These are phyloP conservation scores for Regulus satrapa DNA, from an alignment of 2,113 vertebrate genomes.

Conservation along the genomic window DNA sequence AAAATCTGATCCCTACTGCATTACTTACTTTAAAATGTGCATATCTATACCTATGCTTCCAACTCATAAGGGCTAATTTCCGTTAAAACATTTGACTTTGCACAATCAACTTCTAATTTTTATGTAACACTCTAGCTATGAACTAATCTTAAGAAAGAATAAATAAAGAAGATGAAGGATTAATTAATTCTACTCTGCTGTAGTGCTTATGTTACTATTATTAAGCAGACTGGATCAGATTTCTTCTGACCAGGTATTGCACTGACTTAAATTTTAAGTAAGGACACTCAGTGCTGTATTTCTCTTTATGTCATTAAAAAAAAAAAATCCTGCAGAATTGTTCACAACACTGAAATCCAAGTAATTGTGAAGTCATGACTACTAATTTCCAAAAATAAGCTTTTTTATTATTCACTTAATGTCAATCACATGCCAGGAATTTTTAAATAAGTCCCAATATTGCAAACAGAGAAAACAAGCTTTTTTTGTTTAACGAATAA, in stretches of 20 bases:
- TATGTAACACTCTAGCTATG: neutral
- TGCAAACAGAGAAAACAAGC: constrained; percentile 41
- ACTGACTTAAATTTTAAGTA: neutral
- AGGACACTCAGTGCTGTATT: neutral
- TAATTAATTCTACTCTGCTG: neutral
- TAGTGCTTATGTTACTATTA: neutral
- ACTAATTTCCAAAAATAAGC: constrained; percentile 46
- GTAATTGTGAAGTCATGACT: constrained; percentile 26
- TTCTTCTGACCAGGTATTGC: neutral
- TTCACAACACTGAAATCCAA: constrained; percentile 1
- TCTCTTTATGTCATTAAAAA: neutral
- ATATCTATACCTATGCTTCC: neutral
- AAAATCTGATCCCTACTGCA: neutral
- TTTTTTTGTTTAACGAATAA: constrained; percentile 12
- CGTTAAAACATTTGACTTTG: neutral
- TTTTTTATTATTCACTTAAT: constrained; percentile 19
- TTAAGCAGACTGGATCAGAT: neutral
- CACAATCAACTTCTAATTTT: neutral
- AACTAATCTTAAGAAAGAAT: neutral
- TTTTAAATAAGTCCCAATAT: constrained; percentile 38
- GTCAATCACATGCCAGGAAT: constrained; percentile 24
- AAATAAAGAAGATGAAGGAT: neutral
- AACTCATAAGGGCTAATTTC: neutral
- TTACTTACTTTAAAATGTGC: neutral
- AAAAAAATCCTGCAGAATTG: neutral